phyloP scores from a whole-genome alignment of 2,888 invertebrate species.

The Heteropelma amictum region DNA sequence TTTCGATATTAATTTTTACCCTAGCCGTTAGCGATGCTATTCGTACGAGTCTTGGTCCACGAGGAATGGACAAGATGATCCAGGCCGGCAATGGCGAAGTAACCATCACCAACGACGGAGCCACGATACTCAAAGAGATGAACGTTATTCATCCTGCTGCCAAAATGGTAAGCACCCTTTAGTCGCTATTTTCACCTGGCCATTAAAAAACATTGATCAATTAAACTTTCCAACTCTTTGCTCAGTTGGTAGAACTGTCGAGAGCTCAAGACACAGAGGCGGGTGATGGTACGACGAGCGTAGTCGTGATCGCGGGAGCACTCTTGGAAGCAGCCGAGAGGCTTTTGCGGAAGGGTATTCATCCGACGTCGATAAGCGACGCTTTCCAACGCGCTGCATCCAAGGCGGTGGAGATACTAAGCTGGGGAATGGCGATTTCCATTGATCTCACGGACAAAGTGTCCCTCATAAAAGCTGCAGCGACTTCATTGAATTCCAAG shows the following conservation, averaged over 20 bases:
- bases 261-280: constrained; percentile 99
- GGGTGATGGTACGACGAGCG: constrained; percentile 99
- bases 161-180: constrained; percentile 88
- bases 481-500: constrained; percentile 98
- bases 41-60: constrained; percentile 97
- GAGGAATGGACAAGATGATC: constrained; percentile 99
- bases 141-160: constrained; percentile 99
- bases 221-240: constrained; percentile 19
- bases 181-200: not conserved
- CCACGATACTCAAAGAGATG: constrained; percentile 99
- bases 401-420: constrained; percentile 88
- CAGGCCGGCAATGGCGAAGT: constrained; percentile 98
- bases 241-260: constrained; percentile 96
- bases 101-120: constrained; percentile 99
- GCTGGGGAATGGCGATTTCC: constrained; percentile 88
- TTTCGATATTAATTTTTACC: constrained; percentile 62
- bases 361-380: constrained; percentile 98
- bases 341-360: constrained; percentile 94
- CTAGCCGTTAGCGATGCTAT: constrained; percentile 99
- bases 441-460: constrained; percentile 92
- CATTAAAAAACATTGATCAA: not conserved
- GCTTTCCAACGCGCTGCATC: constrained; percentile 93
- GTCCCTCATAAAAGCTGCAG: constrained; percentile 94
- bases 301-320: constrained; percentile 98
- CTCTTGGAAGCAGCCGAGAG: constrained; percentile 96